These are phyloP conservation scores for Poeciliopsis presidionis DNA, from an alignment of 2,797 vertebrate species.

Conservation along the genomic window DNA sequence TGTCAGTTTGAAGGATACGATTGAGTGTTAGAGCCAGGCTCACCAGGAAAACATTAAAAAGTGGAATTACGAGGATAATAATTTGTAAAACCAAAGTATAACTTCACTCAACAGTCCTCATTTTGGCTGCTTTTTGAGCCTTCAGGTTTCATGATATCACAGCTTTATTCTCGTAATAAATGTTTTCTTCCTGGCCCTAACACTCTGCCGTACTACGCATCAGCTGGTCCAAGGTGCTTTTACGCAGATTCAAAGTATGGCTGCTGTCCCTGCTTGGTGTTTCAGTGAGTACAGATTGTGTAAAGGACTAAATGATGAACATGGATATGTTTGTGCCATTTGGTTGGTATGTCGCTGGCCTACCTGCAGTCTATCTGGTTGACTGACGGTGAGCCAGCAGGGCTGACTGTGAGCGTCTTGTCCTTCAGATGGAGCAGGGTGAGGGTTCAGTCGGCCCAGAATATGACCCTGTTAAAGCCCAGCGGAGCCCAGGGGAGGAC, in stretches of 20 bases:
- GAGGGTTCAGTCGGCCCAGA: constrained; percentile 97
- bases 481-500: constrained; percentile 96
- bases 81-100: no score
- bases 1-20: background rate
- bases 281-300: background rate
- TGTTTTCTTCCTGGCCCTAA: no score
- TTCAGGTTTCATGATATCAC: no score
- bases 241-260: background rate
- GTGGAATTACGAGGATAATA: no score
- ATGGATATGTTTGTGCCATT: constrained; percentile 35
- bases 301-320: constrained; percentile 22
- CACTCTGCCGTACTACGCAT: background rate
- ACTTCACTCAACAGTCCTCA: no score
- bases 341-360: constrained; percentile 35
- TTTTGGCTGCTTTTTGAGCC: no score
- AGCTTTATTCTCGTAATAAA: no score
- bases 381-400: constrained; percentile 35
- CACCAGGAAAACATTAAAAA: no score
- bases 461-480: constrained; percentile 97
- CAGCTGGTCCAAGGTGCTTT: background rate
- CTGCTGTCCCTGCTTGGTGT: background rate
- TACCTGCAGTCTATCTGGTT: constrained; percentile 22
- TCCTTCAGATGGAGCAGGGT: constrained; percentile 98
- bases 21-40: no score
- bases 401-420: constrained; percentile 77